Percentiles rank a stretch among this genome's conserved stretches.
phyloP scores from a whole-genome alignment of 2,888 invertebrate genomes.

The Ophioninae sp. region DNA sequence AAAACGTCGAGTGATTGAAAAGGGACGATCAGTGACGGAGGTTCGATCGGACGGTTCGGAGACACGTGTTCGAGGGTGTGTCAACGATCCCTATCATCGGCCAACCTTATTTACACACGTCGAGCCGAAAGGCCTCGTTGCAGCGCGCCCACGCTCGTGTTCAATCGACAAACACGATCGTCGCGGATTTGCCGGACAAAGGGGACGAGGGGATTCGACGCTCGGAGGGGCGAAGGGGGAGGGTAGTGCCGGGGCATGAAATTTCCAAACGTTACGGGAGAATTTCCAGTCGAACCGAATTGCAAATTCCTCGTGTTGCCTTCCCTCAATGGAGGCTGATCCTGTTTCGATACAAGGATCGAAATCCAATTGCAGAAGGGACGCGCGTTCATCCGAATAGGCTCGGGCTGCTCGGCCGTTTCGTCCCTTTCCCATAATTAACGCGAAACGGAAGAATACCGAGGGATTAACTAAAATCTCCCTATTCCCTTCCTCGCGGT shows the following conservation, averaged over 20 bases:
- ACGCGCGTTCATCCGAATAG: neutral
- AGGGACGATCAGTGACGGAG: neutral
- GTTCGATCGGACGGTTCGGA: neutral
- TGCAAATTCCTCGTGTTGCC: constrained; percentile 9
- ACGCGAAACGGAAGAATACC: neutral
- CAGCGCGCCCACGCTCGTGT: neutral
- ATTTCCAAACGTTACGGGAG: constrained; percentile 9
- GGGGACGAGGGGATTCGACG: neutral
- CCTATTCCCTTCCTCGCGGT: no score
- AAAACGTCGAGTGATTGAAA: neutral
- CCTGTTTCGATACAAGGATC: constrained; percentile 1
- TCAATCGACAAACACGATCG: constrained; percentile 5
- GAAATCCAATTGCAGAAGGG: constrained; percentile 3
- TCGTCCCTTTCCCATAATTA: neutral
- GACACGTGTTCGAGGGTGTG: constrained; percentile 65
- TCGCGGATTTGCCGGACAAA: neutral
- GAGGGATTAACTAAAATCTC: no score
- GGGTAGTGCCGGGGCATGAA: neutral
- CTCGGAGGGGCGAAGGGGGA: neutral
- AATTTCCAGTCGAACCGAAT: constrained; percentile 3
- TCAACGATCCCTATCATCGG: constrained; percentile 71
- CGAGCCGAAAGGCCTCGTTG: constrained; percentile 54
- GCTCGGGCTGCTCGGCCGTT: neutral
- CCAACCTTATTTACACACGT: constrained; percentile 69
- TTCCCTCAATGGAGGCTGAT: neutral